Conservation (phyloP, 1,140 invertebrate species). For the Trissolcus basalis region DNA sequence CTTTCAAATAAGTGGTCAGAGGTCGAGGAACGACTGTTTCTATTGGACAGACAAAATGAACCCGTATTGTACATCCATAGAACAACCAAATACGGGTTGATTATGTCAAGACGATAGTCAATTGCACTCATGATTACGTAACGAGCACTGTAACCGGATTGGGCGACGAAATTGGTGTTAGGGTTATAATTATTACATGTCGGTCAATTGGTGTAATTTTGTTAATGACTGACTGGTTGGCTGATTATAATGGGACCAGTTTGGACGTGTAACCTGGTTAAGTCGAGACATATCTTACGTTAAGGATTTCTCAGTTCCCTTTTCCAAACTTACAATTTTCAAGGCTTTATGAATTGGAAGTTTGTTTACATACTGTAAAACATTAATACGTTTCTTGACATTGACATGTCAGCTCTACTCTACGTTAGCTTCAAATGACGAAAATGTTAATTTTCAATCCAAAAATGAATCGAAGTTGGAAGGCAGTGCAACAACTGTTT, state of each 20-base stretch:
- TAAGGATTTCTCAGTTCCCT: too few relatives aligned
- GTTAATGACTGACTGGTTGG: background rate
- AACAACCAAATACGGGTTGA: conserved; percentile 43
- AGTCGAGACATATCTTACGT: conserved; percentile 57
- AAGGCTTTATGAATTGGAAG: too few relatives aligned
- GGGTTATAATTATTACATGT: conserved; percentile 25
- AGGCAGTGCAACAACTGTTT: too few relatives aligned
- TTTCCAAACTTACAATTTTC: too few relatives aligned
- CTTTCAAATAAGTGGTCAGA: conserved; percentile 35
- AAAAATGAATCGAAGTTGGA: too few relatives aligned
- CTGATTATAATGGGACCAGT: too few relatives aligned
- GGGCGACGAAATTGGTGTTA: conserved; percentile 30
- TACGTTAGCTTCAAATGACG: too few relatives aligned
- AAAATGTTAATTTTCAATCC: too few relatives aligned
- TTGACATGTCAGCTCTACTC: too few relatives aligned
- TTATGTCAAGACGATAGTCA: conserved; percentile 30
- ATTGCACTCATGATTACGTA: conserved; percentile 30
- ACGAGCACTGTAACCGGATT: conserved; percentile 12
- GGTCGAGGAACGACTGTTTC: conserved; percentile 28
- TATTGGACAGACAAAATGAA: conserved; percentile 36
- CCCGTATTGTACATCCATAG: conserved; percentile 44
- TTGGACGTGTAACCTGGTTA: too few relatives aligned
- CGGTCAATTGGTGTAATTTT: conserved; percentile 12
- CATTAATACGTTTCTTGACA: too few relatives aligned
- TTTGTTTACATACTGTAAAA: too few relatives aligned